Evolutionary conservation across 2,113 vertebrate genomes (phyloP).

Genomic region (Pagrus major): DNA sequence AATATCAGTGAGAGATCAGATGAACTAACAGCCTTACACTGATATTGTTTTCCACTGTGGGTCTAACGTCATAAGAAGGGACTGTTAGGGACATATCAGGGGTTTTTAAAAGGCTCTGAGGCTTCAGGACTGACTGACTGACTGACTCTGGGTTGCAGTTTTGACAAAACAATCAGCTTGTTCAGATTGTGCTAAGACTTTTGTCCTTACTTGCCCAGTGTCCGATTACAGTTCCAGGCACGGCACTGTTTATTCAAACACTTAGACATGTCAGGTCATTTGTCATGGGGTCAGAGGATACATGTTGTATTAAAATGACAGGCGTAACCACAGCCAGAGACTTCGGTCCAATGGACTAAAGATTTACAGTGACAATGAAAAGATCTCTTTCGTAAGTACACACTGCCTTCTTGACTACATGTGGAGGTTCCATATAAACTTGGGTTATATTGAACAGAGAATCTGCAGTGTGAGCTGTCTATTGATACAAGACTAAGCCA

Average conservation of each 20-base stretch:
- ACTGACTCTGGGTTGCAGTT: neutral
- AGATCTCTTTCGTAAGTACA: slow-evolving; percentile 1
- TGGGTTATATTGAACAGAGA: neutral
- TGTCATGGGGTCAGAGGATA: neutral
- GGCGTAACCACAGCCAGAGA: slow-evolving; percentile 11
- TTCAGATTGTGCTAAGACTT: neutral
- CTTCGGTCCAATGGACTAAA: neutral
- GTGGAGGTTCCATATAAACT: slow-evolving; percentile 3
- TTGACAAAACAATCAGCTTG: neutral
- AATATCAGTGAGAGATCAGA: neutral
- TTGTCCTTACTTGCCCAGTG: neutral
- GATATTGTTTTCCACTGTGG: neutral
- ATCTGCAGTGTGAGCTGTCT: slow-evolving; percentile 11
- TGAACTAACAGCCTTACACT: neutral
- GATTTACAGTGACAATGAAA: slow-evolving; percentile 7
- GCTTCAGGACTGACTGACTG: neutral
- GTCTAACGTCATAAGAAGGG: neutral
- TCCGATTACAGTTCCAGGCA: neutral
- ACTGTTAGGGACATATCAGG: neutral
- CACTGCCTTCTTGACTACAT: neutral
- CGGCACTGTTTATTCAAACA: neutral
- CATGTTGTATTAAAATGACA: neutral
- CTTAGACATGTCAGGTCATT: neutral
- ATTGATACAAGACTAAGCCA: slow-evolving; percentile 9
- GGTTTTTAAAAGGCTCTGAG: neutral